Conservation (phyloP, 2,888 invertebrate genomes). For the Saturnia pavonia region DNA sequence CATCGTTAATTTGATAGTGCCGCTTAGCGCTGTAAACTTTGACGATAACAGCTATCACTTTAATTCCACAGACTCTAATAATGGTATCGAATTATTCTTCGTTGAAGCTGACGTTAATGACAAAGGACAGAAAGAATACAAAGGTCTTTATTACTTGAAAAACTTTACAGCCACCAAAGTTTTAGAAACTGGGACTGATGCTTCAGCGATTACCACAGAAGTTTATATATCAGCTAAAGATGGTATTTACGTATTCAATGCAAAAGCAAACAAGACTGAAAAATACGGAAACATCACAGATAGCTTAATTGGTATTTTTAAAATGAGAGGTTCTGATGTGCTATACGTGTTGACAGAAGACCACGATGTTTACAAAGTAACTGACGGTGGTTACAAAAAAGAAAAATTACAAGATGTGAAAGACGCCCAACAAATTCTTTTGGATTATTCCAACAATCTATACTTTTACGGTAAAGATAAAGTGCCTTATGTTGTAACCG, state of each 20-base stretch:
- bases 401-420: conserved; percentile 45
- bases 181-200: conserved; percentile 48
- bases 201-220: conserved; percentile 40
- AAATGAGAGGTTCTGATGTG: conserved; percentile 45
- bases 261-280: conserved; percentile 37
- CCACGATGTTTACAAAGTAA: conserved; percentile 55
- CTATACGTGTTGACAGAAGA: conserved; percentile 58
- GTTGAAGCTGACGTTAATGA: conserved; percentile 42
- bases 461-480: conserved; percentile 54
- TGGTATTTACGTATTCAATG: conserved; percentile 52
- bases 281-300: conserved; percentile 59
- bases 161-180: conserved; percentile 40
- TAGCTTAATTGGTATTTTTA: conserved; percentile 48
- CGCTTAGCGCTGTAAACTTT: conserved; percentile 45
- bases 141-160: conserved; percentile 46
- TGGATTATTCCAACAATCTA: conserved; percentile 57
- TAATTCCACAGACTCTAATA: conserved; percentile 14
- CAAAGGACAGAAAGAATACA: conserved; percentile 36
- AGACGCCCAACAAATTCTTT: conserved; percentile 53
- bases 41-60: conserved; percentile 31
- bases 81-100: conserved; percentile 38
- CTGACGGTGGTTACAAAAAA: conserved; percentile 54
- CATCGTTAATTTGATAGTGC: conserved; percentile 43
- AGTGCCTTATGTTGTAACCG: conserved; percentile 42
- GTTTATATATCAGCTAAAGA: conserved; percentile 53